Percentiles rank a stretch among this genome's conserved stretches.
Evolutionary conservation across 2,888 invertebrate genomes (phyloP).

Genomic region (Volucella bombylans): DNA sequence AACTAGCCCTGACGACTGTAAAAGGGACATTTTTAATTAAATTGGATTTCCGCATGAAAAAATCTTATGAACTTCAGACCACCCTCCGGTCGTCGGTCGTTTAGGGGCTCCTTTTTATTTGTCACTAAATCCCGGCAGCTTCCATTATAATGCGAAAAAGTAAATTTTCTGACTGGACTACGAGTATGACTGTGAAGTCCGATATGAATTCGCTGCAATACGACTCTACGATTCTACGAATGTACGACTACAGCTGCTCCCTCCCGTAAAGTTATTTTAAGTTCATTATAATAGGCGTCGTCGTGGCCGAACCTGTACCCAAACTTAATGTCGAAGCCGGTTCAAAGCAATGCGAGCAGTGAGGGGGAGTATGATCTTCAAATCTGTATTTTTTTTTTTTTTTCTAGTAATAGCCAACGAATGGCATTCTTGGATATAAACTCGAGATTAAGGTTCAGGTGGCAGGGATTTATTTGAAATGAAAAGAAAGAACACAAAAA

Average conservation of each 20-base stretch:
- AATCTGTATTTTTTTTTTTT: conserved; percentile 14
- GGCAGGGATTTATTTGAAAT: conserved; percentile 19
- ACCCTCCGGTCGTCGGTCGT: conserved; percentile 13
- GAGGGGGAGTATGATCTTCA: conserved; percentile 2
- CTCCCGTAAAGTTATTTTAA: conserved; percentile 51
- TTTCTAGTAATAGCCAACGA: conserved; percentile 29
- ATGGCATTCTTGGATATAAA: conserved; percentile 34
- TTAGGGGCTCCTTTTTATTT: conserved; percentile 28
- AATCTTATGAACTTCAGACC: conserved; percentile 61
- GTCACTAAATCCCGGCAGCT: conserved; percentile 56
- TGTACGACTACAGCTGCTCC: neutral
- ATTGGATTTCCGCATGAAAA: conserved; percentile 79
- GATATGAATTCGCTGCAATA: conserved; percentile 58
- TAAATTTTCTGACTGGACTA: conserved; percentile 54
- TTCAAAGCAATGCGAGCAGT: conserved; percentile 2
- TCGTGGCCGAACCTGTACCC: neutral
- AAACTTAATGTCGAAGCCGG: neutral
- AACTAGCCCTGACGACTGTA: conserved; percentile 47
- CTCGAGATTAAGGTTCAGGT: conserved; percentile 67
- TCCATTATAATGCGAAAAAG: conserved; percentile 61
- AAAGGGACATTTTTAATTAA: conserved; percentile 80
- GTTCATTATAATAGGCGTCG: conserved; percentile 65
- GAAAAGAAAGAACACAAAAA: neutral
- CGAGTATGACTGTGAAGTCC: conserved; percentile 34
- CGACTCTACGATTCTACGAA: too few relatives aligned